Conservation (phyloP, 2,113 vertebrate genomes). For the Alces alces region DNA sequence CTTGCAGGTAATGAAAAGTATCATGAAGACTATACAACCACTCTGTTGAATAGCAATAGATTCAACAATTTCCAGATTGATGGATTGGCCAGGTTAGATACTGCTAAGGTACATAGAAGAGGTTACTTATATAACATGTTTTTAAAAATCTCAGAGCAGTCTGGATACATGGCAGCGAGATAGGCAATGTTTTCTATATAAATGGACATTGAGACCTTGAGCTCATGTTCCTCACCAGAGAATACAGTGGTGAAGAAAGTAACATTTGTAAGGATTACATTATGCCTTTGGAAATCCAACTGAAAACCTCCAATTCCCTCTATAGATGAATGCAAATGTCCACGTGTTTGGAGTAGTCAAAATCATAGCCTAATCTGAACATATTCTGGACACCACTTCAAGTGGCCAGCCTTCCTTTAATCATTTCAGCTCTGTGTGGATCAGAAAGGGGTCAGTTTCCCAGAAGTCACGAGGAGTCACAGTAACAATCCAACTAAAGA, state of each 20-base stretch:
- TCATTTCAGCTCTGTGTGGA: background rate
- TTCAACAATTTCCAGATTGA: background rate
- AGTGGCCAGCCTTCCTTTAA: background rate
- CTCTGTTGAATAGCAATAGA: background rate
- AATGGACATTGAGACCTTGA: background rate
- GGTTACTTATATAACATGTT: background rate
- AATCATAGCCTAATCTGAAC: background rate
- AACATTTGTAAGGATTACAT: background rate
- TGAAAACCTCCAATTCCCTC: background rate
- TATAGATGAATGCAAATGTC: background rate
- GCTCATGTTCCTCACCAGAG: background rate
- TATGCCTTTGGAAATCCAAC: background rate
- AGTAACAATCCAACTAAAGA: background rate
- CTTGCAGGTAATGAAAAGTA: background rate
- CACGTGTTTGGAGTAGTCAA: rapidly evolving
- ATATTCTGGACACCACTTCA: background rate
- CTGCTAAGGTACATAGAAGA: background rate
- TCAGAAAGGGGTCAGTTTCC: background rate
- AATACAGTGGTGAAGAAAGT: background rate
- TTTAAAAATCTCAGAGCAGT: background rate
- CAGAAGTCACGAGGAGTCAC: background rate
- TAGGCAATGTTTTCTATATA: background rate
- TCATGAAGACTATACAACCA: background rate
- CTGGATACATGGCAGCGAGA: background rate
- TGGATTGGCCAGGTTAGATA: background rate